Percentiles rank a stretch among this genome's conserved stretches.
Evolutionary conservation across 2,888 invertebrate species (phyloP).

Genomic region (Holacanthella duospinosa): DNA sequence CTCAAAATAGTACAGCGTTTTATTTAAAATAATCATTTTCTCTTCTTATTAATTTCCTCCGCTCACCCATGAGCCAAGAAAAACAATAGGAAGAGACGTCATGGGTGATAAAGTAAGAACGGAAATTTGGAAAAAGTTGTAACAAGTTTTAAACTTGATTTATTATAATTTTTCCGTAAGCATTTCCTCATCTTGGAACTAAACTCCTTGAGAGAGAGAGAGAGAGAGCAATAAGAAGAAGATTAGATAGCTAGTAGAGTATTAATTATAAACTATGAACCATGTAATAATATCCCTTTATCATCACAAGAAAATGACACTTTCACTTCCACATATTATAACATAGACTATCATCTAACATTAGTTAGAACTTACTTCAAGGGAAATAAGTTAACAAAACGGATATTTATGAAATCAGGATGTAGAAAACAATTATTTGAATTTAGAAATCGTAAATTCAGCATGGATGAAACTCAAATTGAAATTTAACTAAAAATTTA

Average conservation of each 20-base stretch:
- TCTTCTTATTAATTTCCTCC: background rate
- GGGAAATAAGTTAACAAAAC: no score
- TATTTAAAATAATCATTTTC: no score
- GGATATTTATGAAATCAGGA: no score
- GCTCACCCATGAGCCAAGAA: background rate
- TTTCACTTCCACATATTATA: background rate
- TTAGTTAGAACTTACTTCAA: no score
- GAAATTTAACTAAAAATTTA: no score
- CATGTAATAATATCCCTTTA: background rate
- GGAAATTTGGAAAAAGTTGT: slow-evolving; percentile 28
- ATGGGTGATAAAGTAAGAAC: slow-evolving; percentile 18
- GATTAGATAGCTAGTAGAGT: background rate
- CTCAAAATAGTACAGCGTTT: no score
- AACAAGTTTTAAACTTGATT: slow-evolving; percentile 20
- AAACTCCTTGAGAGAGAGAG: background rate
- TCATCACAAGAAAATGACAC: background rate
- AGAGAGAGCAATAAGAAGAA: background rate
- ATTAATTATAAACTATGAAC: slow-evolving; percentile 1
- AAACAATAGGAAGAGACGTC: background rate
- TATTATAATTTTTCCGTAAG: slow-evolving; percentile 1
- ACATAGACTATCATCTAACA: background rate
- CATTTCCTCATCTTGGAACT: background rate
- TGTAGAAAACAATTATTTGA: no score
- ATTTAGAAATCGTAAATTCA: no score
- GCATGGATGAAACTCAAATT: no score